Percentiles rank a stretch among this genome's conserved stretches.
phyloP scores from a whole-genome alignment of 2,113 vertebrate genomes.

The Tetrao urogallus region DNA sequence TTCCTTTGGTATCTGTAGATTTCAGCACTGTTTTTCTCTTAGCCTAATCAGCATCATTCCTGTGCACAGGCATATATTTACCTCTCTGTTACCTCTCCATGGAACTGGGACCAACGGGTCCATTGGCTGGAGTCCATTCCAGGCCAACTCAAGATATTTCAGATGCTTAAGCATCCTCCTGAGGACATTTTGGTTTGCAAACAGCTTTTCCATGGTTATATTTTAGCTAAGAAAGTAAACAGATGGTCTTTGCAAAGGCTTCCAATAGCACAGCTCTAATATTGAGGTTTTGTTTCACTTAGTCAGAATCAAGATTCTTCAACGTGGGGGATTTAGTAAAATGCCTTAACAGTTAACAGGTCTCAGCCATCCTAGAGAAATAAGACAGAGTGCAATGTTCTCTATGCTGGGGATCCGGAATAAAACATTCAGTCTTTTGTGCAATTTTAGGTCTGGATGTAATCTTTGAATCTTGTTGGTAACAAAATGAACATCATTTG shows the following conservation, averaged over 20 bases:
- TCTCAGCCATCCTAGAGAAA: background rate
- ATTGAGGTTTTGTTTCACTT: background rate
- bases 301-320: background rate
- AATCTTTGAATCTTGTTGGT: background rate
- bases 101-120: background rate
- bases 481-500: background rate
- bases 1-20: background rate
- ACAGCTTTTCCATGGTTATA: background rate
- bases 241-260: background rate
- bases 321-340: background rate
- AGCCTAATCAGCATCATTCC: background rate
- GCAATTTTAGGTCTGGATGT: background rate
- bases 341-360: background rate
- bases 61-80: background rate
- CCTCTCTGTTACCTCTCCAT: background rate
- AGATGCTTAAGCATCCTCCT: constrained; percentile 2
- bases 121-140: background rate
- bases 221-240: background rate
- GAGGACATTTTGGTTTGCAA: background rate
- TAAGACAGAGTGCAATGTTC: background rate
- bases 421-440: background rate
- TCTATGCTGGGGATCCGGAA: background rate
- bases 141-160: constrained; percentile 9
- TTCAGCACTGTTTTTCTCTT: background rate
- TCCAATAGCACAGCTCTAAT: background rate